Evolutionary conservation across 2,888 invertebrate species (phyloP), one percentile per base, ranked within the genome.

Genomic region (Eubasilissa splendida): DNA sequence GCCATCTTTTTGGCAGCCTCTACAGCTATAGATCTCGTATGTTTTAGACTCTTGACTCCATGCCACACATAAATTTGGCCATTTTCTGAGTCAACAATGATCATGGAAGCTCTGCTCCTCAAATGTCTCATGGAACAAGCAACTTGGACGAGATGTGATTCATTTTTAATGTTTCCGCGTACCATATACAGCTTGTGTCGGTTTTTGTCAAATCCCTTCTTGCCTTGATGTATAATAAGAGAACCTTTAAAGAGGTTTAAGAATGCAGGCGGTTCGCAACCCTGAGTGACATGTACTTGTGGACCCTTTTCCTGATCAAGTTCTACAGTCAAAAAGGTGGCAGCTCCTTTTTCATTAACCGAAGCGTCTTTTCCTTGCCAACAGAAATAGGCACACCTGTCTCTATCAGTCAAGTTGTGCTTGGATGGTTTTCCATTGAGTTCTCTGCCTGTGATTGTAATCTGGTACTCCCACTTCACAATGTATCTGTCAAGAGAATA

Each of bases 341-440:
- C 97, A 0, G 97, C 95, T 3, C 98, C 98, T 88, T 98, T 97
- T 86, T 98, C 97, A 86, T 96, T 97, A 12, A 96, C 93, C 4
- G 96, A 95, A 0, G 98, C 96, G 80, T 95, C 93, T 85, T 91
- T 92, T 0, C 98, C 98, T 88, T 98, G 97, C 98, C 98, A 98
- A 87, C 96, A 97, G 90, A 97, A 98, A 88, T 97, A 98, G 0
- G 96, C 95, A 86, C 95, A 96, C n/a, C 97, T 91, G 86, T 97
- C 97, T 31, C 98, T 91, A 0, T 98, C 98, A 0, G 93, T 92
- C 8, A 94, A 92, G 71, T 93, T 92, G 86, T 96, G 95, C 85
- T 95, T 95, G 0, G 96, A 97, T 2, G 96, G 95, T 86, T 95
- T 94, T 9, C 97, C 97, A 85, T 94, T 95, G 82, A 97, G 88